Percentiles rank a stretch among this genome's conserved stretches.
These are phyloP conservation scores for Graptemys geographica DNA, from an alignment of 2,797 vertebrate genomes.

Conservation along the genomic window DNA sequence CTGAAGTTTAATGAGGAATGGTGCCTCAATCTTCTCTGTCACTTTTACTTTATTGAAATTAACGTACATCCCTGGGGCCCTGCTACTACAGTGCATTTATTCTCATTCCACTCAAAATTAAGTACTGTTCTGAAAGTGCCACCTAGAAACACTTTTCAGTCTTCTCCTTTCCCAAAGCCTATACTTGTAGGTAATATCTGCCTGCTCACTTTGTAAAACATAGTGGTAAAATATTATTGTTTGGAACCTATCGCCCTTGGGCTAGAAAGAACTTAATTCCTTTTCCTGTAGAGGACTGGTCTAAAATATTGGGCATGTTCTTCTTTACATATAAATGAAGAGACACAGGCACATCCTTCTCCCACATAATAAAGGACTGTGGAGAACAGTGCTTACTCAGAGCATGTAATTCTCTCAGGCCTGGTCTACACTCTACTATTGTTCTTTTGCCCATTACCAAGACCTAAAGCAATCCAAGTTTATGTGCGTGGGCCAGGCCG, in stretches of 20 bases:
- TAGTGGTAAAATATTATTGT: not conserved
- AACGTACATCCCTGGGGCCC: not conserved
- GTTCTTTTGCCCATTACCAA: not conserved
- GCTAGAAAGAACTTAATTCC: not conserved
- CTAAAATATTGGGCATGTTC: not conserved
- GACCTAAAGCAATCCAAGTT: not conserved
- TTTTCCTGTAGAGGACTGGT: not conserved
- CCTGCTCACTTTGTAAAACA: not conserved
- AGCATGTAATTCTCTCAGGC: not conserved
- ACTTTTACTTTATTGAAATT: not conserved
- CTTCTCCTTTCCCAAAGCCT: not conserved
- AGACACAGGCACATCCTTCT: not conserved
- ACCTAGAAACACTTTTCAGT: not conserved
- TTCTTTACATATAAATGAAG: not conserved
- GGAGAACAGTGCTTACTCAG: not conserved
- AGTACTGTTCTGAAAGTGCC: not conserved
- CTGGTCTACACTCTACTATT: not conserved
- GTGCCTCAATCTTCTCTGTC: not conserved
- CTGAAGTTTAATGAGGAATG: rapidly evolving
- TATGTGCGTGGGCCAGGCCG: not conserved
- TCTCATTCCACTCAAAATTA: not conserved
- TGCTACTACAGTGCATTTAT: not conserved
- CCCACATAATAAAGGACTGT: not conserved
- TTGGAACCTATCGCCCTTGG: not conserved
- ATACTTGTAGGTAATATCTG: not conserved